Base-by-base conservation (phyloP, 2,797 vertebrate species). In the Hipposideros larvatus region DNA sequence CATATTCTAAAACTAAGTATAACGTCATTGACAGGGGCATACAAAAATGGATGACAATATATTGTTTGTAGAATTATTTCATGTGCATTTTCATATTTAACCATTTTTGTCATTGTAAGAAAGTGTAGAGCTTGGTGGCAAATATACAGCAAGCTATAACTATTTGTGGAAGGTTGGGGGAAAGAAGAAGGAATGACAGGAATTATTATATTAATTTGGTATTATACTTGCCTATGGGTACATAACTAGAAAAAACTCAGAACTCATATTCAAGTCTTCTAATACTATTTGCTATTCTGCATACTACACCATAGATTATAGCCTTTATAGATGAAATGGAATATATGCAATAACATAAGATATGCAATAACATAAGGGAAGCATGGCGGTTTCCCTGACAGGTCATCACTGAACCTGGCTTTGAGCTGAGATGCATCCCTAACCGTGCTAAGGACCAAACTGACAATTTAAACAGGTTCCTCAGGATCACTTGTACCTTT, bases 301-400 rank as follows among this genome's bases (percentile, higher is more conserved):
- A 7, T 41, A 1, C 37, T 4, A 26, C 2, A 21, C 28, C 5
- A 18, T 0, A 2, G 46, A 24, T 24, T 15, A 63, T 11, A 34
- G 28, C 4, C 4, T 68, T 46, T 71, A 11, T 26, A 13, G 18
- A 37, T 16, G 68, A 34, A 2, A 28, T 19, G 8, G 21, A 28
- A n/a, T 14, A 2, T 26, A 0, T 19, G 10, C 78, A 10, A 4
- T 57, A 34, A 3, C 7, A 0, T 41, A 46, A n/a, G 7, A 2
- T 26, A 0, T 19, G 10, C 78, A 10, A 4, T 57, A 34, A 3
- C 7, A 0, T 41, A 46, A n/a, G 7, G 18, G 2, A 31, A 13
- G 26, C 0, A 1, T 2, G 0, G 1, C 18, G 2, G 22, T 59
- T 61, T 83, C 53, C 16, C 21, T 16, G 37, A 85, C 7, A 13